A percentile compares a stretch with the other conserved stretches of the same genome.
Evolutionary conservation across 2,113 vertebrate genomes (phyloP).

Genomic region (Natator depressus): DNA sequence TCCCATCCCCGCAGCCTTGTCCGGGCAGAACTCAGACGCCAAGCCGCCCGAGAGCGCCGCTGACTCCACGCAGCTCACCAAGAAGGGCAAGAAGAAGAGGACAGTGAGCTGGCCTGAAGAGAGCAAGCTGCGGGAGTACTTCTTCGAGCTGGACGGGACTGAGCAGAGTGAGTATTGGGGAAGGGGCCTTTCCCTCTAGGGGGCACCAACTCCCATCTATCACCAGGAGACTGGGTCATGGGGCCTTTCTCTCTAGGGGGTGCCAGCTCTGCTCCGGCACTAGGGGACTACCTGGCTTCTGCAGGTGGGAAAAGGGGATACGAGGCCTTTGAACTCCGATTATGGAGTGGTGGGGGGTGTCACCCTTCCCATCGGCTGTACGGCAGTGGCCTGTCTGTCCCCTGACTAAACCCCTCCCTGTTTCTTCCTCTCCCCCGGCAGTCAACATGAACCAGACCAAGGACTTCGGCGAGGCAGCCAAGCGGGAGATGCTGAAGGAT

Average conservation of each 20-base stretch:
- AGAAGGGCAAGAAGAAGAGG: conserved; percentile 94
- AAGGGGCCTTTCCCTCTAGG: background rate
- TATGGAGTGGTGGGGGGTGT: background rate
- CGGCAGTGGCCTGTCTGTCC: background rate
- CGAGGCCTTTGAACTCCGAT: background rate
- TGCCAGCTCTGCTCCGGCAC: no score
- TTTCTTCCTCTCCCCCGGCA: background rate
- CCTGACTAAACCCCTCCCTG: background rate
- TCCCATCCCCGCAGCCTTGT: no score
- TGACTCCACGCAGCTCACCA: conserved; percentile 78
- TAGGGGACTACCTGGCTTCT: background rate
- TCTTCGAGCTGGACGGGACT: conserved; percentile 95
- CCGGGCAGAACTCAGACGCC: conserved; percentile 79
- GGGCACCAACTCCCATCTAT: background rate
- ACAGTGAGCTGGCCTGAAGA: conserved; percentile 94
- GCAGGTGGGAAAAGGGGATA: background rate
- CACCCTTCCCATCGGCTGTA: background rate
- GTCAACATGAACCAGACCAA: conserved; percentile 98
- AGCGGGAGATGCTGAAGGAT: conserved; percentile 94
- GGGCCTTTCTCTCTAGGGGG: background rate
- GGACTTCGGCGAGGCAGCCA: conserved; percentile 95
- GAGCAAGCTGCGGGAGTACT: conserved; percentile 90
- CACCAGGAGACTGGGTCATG: background rate
- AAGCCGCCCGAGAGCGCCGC: conserved; percentile 71
- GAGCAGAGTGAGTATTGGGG: conserved; percentile 84